Evolutionary conservation across 2,113 vertebrate genomes (phyloP), one percentile per base, ranked within the genome.

Genomic region (Lampris megalopsis): DNA sequence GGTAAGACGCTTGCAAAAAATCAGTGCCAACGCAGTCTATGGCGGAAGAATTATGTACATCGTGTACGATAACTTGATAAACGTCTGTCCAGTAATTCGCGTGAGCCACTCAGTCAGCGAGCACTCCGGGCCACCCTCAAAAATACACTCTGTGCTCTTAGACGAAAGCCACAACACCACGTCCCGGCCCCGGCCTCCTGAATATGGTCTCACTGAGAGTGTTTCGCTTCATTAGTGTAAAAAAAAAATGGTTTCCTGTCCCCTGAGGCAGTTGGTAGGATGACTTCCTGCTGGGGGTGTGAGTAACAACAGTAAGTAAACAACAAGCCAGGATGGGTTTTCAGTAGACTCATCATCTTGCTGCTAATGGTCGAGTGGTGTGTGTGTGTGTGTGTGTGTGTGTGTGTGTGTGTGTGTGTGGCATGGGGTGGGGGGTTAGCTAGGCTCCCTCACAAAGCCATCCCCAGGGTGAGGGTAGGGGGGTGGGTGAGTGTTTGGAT

Each of bases 241-340:
- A 24, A 24, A 24, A 84, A 79, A 83, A 89, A 79, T 72, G 77
- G 74, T 73, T 57, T 67, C 66, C 45, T 73, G 42, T 10, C 87
- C 77, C 87, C 49, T 64, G 75, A 72, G 84, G 71, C 71, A 75
- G 83, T 80, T 72, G 74, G 72, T 66, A 4, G 41, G 68, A 69
- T 50, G 75, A 79, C 86, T 91, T 89, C 86, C 90, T 88, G 90
- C 88, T 77, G 67, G 62, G 63, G 83, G 80, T 88, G 90, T 92
- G 85, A 92, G 72, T 87, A 91, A 91, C 80, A 74, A 73, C 80
- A 74, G 75, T 80, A 80, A 88, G 87, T 90, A 84, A 90, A 66
- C 87, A 83, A 90, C 89, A 88, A 77, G 68, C 70, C 37, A 61
- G 77, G 85, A 87, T 83, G 70, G 77, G 71, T 83, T 89, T 84